Evolutionary conservation across 2,797 vertebrate genomes (phyloP).

Genomic region (Buceros bicornis): DNA sequence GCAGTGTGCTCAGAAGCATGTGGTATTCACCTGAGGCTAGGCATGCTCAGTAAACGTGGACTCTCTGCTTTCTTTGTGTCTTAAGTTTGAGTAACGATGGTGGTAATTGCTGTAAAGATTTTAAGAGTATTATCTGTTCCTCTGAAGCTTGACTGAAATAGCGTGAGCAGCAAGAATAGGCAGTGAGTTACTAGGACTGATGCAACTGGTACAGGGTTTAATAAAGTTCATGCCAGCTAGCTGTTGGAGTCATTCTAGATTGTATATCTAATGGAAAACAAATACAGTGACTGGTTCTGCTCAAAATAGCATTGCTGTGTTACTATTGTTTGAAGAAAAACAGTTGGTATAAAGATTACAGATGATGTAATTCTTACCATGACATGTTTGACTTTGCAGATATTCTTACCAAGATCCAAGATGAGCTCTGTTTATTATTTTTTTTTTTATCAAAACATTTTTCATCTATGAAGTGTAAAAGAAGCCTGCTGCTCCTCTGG

Average conservation of each 20-base stretch:
- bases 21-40: neutral
- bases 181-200: constrained; percentile 12
- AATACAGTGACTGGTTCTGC: constrained; percentile 40
- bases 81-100: neutral
- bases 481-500: neutral
- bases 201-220: constrained; percentile 25
- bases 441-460: constrained; percentile 64
- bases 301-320: constrained; percentile 55
- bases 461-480: constrained; percentile 27
- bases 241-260: constrained; percentile 38
- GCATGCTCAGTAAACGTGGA: neutral
- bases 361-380: constrained; percentile 71
- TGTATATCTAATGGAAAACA: constrained; percentile 64
- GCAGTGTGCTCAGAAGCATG: neutral
- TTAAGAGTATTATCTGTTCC: neutral
- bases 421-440: constrained; percentile 43
- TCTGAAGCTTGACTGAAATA: neutral
- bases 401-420: constrained; percentile 44
- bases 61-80: neutral
- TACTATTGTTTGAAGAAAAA: constrained; percentile 59
- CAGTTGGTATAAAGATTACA: constrained; percentile 68
- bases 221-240: constrained; percentile 39
- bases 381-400: constrained; percentile 51
- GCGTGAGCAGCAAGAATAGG: neutral
- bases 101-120: neutral